Conservation (phyloP, 2,797 vertebrate genomes). For the Siniperca scherzeri region DNA sequence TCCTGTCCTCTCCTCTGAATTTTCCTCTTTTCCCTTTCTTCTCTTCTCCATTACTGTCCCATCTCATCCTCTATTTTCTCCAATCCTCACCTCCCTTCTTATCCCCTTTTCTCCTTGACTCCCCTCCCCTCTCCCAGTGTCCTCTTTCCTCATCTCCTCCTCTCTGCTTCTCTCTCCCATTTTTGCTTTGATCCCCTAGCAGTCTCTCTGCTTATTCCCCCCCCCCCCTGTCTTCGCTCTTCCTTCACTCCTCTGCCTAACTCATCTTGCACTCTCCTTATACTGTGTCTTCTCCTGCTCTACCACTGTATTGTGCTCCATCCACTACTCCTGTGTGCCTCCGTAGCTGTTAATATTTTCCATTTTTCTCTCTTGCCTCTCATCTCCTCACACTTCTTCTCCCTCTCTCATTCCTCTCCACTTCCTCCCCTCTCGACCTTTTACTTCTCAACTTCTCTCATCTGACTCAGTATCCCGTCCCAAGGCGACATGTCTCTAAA, state of each 20-base stretch:
- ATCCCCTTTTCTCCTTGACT: constrained; percentile 62
- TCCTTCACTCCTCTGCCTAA: constrained; percentile 22
- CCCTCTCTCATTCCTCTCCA: not conserved
- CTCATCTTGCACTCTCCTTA: constrained; percentile 16
- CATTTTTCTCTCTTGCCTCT: not conserved
- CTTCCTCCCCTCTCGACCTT: constrained; percentile 38
- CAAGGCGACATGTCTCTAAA: constrained; percentile 59
- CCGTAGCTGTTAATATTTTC: constrained; percentile 7
- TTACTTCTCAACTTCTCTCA: constrained; percentile 50
- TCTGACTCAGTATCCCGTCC: constrained; percentile 43
- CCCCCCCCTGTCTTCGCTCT: constrained; percentile 24
- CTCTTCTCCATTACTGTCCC: constrained; percentile 57
- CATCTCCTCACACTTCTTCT: constrained; percentile 11
- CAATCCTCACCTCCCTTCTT: constrained; percentile 59
- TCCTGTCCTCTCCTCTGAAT: constrained; percentile 39
- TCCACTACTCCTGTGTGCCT: constrained; percentile 4
- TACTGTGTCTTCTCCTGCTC: constrained; percentile 1
- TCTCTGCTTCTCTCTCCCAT: constrained; percentile 28
- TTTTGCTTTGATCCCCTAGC: constrained; percentile 60
- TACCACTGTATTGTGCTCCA: constrained; percentile 20
- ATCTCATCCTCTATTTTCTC: constrained; percentile 56
- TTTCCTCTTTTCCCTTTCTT: constrained; percentile 44
- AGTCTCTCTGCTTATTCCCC: constrained; percentile 44
- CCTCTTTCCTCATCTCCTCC: constrained; percentile 44
- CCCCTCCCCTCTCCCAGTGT: constrained; percentile 41